Percentiles rank a stretch among this genome's conserved stretches.
Conservation (phyloP, 2,113 vertebrate species). For the Semnopithecus entellus region DNA sequence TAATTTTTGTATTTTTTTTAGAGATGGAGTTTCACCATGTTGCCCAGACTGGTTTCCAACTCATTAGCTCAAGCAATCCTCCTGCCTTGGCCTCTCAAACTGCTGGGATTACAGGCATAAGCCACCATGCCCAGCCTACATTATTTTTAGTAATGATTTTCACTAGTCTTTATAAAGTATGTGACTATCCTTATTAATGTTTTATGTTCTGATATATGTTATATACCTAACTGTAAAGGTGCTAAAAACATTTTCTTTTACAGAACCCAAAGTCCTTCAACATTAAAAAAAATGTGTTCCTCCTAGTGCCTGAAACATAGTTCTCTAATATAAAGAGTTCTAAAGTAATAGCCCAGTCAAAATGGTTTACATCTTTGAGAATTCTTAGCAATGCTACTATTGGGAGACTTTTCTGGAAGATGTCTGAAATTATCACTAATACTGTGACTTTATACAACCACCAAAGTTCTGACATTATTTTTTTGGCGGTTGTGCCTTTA, state of each 20-base stretch:
- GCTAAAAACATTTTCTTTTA: background rate
- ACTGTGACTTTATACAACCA: background rate
- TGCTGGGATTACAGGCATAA: too few relatives aligned
- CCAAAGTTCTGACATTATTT: background rate
- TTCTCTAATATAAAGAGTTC: background rate
- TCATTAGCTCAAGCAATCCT: too few relatives aligned
- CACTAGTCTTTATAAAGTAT: background rate
- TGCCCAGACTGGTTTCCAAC: too few relatives aligned
- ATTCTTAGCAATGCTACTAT: background rate
- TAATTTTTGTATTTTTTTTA: too few relatives aligned
- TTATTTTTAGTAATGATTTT: constrained; percentile 14
- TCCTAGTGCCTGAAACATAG: background rate
- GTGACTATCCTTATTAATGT: background rate
- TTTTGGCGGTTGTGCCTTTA: background rate
- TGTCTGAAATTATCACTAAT: background rate
- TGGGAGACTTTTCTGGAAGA: background rate
- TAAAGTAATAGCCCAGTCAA: background rate
- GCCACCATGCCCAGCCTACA: background rate
- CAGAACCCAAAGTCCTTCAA: background rate
- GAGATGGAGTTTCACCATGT: too few relatives aligned
- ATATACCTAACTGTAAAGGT: background rate
- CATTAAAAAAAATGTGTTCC: background rate
- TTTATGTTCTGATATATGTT: background rate
- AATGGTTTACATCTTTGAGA: background rate
- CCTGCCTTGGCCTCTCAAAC: too few relatives aligned